Evolutionary conservation across 2,797 vertebrate genomes (phyloP).

Genomic region (Artibeus jamaicensis): DNA sequence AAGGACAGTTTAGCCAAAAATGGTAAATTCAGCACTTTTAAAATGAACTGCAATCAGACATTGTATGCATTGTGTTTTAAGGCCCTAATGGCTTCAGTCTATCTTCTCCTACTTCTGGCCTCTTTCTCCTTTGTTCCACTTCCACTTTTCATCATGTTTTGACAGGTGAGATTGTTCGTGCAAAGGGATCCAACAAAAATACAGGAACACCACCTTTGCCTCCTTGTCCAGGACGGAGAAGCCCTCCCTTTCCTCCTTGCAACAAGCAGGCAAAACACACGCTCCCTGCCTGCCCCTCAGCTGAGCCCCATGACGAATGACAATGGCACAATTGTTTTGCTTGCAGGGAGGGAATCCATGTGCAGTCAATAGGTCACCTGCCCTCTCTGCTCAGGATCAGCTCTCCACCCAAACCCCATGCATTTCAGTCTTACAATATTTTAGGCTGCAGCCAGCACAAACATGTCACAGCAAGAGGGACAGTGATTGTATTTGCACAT

Average conservation of each 20-base stretch:
- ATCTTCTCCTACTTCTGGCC: background rate
- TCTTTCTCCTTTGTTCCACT: constrained; percentile 38
- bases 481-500: constrained; percentile 29
- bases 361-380: constrained; percentile 27
- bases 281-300: background rate
- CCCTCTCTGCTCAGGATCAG: constrained; percentile 40
- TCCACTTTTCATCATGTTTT: constrained; percentile 66
- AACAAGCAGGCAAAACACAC: constrained; percentile 42
- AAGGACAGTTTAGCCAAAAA: background rate
- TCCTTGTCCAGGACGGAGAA: constrained; percentile 21
- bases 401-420: constrained; percentile 35
- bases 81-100: background rate
- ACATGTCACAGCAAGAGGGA: constrained; percentile 64
- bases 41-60: background rate
- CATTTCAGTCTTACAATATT: background rate
- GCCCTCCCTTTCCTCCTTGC: constrained; percentile 62
- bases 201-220: constrained; percentile 59
- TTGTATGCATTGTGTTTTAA: background rate
- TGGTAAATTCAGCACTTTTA: background rate
- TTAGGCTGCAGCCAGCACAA: constrained; percentile 61
- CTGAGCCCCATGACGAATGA: background rate
- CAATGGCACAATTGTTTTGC: constrained; percentile 35
- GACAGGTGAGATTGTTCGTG: constrained; percentile 65
- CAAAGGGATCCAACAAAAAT: constrained; percentile 57
- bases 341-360: constrained; percentile 44